These are phyloP conservation scores for Drosophila mulleri DNA, from an alignment of 2,888 invertebrate genomes.

Conservation along the genomic window DNA sequence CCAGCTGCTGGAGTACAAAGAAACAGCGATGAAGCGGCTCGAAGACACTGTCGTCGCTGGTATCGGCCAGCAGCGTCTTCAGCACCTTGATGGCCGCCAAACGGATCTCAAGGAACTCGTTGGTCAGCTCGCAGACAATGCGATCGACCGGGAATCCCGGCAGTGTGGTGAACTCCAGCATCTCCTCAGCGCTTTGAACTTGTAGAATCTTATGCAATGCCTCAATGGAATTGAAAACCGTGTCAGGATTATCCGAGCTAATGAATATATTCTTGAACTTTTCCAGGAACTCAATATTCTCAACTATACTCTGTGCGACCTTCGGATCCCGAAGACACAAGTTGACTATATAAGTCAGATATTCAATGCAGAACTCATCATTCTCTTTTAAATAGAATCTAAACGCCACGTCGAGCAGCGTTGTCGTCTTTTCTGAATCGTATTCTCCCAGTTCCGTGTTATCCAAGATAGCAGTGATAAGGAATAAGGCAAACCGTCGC, in stretches of 20 bases:
- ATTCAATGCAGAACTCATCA: conserved; percentile 79
- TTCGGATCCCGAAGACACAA: conserved; percentile 77
- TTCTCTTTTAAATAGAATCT: conserved; percentile 63
- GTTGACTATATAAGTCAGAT: conserved; percentile 75
- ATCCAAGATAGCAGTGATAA: conserved; percentile 71
- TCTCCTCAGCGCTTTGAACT: conserved; percentile 57
- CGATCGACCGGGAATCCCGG: conserved; percentile 74
- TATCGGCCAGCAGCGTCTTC: conserved; percentile 66
- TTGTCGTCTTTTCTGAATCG: conserved; percentile 42
- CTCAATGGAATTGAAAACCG: conserved; percentile 73
- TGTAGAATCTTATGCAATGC: conserved; percentile 71
- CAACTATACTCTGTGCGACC: conserved; percentile 52
- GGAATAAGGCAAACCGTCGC: conserved; percentile 68
- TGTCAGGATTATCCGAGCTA: conserved; percentile 74
- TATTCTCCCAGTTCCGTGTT: conserved; percentile 66
- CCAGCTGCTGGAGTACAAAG: conserved; percentile 72
- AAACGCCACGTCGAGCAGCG: conserved; percentile 56
- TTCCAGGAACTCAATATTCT: conserved; percentile 58
- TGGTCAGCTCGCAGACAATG: conserved; percentile 76
- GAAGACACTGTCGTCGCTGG: conserved; percentile 60
- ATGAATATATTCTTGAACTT: conserved; percentile 65
- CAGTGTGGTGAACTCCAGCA: conserved; percentile 54
- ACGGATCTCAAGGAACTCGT: conserved; percentile 72
- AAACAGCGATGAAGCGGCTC: conserved; percentile 51
- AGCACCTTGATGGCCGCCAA: conserved; percentile 68